Base-by-base conservation (phyloP, 2,797 vertebrate genomes). In the Gymnothorax reevesii region DNA sequence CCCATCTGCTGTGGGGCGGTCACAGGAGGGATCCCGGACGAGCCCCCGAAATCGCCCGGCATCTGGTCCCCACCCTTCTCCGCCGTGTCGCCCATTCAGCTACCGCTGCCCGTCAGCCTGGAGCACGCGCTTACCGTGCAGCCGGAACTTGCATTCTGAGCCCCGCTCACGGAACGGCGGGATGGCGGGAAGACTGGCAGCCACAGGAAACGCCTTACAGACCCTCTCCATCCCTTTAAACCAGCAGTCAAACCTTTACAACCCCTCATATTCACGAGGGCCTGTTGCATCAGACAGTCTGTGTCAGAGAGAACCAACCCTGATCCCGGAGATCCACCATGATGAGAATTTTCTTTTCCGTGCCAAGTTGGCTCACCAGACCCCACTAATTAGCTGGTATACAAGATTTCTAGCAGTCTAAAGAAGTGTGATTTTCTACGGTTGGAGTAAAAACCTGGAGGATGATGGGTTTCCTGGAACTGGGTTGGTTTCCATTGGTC, bases 141-240 rank as follows among this genome's bases (percentile, higher is more conserved):
- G 88, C 94, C 93, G 57, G 83, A 82, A 83, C 0, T 75, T 15
- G 91, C 91, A 80, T 83, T 87, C 0, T 92, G 87, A 91, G 15
- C 8, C 2, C 62, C 33, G 33, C 33, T 42, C 33, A 42, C 33
- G 33, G 33, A 42, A 42, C 33, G 10, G 13, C 10, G 0, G 82
- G 64, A 10, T 3, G 4, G n/a, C 52, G 59, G 66, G 57, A 20
- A 25, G 8, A 15, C 57, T 4, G 55, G 33, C 33, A 42, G 33
- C 33, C 2, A 2, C 1, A 42, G 33, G 15, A 15, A 17, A 9
- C 57, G 57, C 85, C 27, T 10, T 5, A 12, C 33, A 27, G 10
- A 10, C 2, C 59, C 85, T 57, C 5, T 83, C 42, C 57, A 7
- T 25, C 27, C 66, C 25, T n/a, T 75, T 42, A 25, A 7, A 84